Base-by-base conservation (phyloP, 2,113 vertebrate species). In the Collichthys lucidus region DNA sequence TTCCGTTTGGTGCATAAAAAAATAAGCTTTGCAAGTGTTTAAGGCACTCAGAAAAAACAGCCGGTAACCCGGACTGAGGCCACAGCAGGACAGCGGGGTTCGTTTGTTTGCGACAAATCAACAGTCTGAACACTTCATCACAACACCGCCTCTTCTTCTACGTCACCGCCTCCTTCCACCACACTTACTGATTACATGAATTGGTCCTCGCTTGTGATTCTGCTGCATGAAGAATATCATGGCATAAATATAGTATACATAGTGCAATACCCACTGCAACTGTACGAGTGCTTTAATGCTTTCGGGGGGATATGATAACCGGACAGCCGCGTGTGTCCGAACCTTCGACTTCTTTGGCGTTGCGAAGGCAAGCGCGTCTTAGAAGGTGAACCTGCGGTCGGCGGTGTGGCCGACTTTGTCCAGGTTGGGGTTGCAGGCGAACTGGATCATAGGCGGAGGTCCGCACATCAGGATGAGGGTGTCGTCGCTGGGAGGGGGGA, bases 371-470 rank as follows among this genome's bases (percentile, higher is more conserved):
- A n/a, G n/a, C n/a, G 16, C 10, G 10, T 64, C 80, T 26, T 94
- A 99, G 93, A 98, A 99, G 75, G 92, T 80, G 69, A 99, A 99
- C 73, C 95, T 95, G 86, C 89, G 93, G 83, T 95, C 95, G 75
- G 80, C 89, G 55, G 93, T 17, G 80, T 98, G 96, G 44, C 96
- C 96, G 31, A 97, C 94, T 65, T 96, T 97, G 70, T 99, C 98
- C 91, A 99, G 93, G 91, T 96, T 98, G 74, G 98, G 98, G 94
- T 96, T 95, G 92, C 97, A 99, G 68, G 98, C 98, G 0, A 96
- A 98, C 94, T 99, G 97, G 92, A 99, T 97, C 98, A 99, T 99
- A 0, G 97, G 98, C 1, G 98, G 98, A 3, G 98, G 98, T 0
- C 98, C 98, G 0, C 98, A 99, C 97, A 99, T 97, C 63, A 99